Evolutionary conservation across 2,113 vertebrate genomes (phyloP), one percentile per base, ranked within the genome.

Genomic region (Serinus canaria): DNA sequence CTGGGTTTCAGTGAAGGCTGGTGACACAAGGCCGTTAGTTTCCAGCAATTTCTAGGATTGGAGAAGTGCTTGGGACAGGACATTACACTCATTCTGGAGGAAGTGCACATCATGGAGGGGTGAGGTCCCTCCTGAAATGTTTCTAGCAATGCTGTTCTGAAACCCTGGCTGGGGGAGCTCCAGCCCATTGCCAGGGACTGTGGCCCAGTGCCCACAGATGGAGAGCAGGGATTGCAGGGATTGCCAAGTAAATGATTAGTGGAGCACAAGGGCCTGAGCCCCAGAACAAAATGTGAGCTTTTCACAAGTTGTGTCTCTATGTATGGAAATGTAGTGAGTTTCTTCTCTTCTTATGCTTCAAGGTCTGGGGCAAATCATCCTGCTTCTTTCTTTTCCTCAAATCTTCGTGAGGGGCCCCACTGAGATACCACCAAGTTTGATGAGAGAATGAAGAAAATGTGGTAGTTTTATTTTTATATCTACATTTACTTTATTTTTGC

Each of bases 401-500:
- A 55, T 44, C 56, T 87, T 70, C 21, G 3, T 55, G 41, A 21
- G 21, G 33, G 7, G 9, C 9, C 35, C 14, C n/a, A 28, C 14
- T 66, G 47, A 43, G 10, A 44, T 81, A 69, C 37, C 62, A 72
- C 11, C 13, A 46, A 44, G 24, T 74, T 68, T 81, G 41, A 77
- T 8, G 53, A 60, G 10, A 13, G 60, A 86, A 92, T 83, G 37
- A 83, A 88, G 52, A 81, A 94, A 91, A 76, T 41, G 17, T 18
- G 9, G 18, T 79, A 9, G 13, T 9, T 79, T 89, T 78, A 33
- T 72, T 94, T 72, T 68, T 87, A 10, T 46, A 47, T 27, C 22
- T 84, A 3, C 43, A 77, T 87, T 90, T 95, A n/a, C 67, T 79
- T 91, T 81, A 15, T 53, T 74, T 79, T 80, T 75, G 16, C 10